Percentiles rank a stretch among this genome's conserved stretches.
phyloP scores from a whole-genome alignment of 35 echinoderm and acorn worm genomes.

The Apostichopus californicus region DNA sequence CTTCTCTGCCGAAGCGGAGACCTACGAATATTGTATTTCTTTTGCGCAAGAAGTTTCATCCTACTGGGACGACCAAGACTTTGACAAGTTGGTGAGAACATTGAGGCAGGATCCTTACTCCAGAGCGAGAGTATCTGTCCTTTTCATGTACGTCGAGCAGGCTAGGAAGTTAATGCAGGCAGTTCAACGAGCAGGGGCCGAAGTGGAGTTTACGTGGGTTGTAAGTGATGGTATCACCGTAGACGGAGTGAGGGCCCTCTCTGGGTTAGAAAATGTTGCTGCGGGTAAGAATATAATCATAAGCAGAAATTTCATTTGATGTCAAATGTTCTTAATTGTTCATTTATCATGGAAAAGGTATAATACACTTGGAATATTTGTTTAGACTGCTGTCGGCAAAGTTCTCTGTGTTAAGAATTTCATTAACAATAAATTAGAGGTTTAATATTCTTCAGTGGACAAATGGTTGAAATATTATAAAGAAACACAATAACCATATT shows the following conservation, averaged over 20 bases:
- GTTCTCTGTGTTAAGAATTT: too few species aligned
- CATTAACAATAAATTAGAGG: too few species aligned
- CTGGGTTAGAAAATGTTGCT: slow-evolving; percentile 39
- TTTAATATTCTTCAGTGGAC: too few species aligned
- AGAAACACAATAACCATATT: too few species aligned
- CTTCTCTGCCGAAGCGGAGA: slow-evolving; percentile 6
- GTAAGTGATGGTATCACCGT: slow-evolving; percentile 72
- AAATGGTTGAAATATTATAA: too few species aligned
- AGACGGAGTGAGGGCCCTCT: slow-evolving; percentile 46
- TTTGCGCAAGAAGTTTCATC: slow-evolving; percentile 43
- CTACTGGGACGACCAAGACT: slow-evolving; percentile 17
- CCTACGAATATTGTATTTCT: slow-evolving; percentile 31
- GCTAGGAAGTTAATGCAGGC: slow-evolving; percentile 51
- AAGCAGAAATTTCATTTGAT: not conserved
- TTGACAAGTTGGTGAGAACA: slow-evolving; percentile 54
- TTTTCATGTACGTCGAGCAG: slow-evolving; percentile 14
- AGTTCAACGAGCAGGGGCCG: slow-evolving; percentile 19
- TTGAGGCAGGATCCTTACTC: slow-evolving; percentile 60
- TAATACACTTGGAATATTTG: too few species aligned
- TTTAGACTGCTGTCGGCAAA: too few species aligned
- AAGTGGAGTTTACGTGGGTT: slow-evolving; percentile 73
- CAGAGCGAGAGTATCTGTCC: slow-evolving; percentile 42
- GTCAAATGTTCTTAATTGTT: not conserved
- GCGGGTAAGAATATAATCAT: not conserved
- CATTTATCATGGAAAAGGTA: not conserved